A percentile compares a stretch with the other conserved stretches of the same genome.
Evolutionary conservation across 1,140 invertebrate genomes (phyloP).

Genomic region (Drosophila kepulauana): DNA sequence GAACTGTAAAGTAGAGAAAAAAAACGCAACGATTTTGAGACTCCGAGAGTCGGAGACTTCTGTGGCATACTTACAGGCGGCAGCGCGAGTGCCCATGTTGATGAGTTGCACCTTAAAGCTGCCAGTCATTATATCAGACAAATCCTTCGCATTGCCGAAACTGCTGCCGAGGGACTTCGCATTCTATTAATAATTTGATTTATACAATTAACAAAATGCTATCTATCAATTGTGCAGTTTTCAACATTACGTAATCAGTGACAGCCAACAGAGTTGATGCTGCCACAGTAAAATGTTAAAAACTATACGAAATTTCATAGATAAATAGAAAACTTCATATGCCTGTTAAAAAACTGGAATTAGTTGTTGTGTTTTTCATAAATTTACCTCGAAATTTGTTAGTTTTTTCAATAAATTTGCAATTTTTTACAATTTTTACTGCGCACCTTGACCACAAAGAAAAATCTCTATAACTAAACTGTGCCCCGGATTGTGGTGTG

Average conservation of each 20-base stretch:
- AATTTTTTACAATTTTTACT: slow-evolving; percentile 82
- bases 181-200: slow-evolving; percentile 62
- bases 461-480: slow-evolving; percentile 82
- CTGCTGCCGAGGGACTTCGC: slow-evolving; percentile 84
- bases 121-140: slow-evolving; percentile 85
- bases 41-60: slow-evolving; percentile 50
- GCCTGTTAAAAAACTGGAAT: not conserved
- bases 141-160: slow-evolving; percentile 84
- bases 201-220: not conserved
- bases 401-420: slow-evolving; percentile 85
- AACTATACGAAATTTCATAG: slow-evolving; percentile 6
- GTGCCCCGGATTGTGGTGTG: slow-evolving; percentile 48
- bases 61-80: slow-evolving; percentile 88
- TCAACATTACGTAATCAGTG: slow-evolving; percentile 59
- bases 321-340: slow-evolving; percentile 36
- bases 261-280: slow-evolving; percentile 11
- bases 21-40: not conserved
- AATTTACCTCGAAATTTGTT: slow-evolving; percentile 83
- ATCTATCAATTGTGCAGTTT: not conserved
- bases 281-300: slow-evolving; percentile 10
- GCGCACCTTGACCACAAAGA: slow-evolving; percentile 72
- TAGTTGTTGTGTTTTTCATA: slow-evolving; percentile 3
- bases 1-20: slow-evolving; percentile 89
- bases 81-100: slow-evolving; percentile 91
- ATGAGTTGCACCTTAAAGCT: slow-evolving; percentile 88